A percentile compares a stretch with the other conserved stretches of the same genome.
Conservation (phyloP, 2,797 vertebrate genomes). For the Pagetopsis macropterus region DNA sequence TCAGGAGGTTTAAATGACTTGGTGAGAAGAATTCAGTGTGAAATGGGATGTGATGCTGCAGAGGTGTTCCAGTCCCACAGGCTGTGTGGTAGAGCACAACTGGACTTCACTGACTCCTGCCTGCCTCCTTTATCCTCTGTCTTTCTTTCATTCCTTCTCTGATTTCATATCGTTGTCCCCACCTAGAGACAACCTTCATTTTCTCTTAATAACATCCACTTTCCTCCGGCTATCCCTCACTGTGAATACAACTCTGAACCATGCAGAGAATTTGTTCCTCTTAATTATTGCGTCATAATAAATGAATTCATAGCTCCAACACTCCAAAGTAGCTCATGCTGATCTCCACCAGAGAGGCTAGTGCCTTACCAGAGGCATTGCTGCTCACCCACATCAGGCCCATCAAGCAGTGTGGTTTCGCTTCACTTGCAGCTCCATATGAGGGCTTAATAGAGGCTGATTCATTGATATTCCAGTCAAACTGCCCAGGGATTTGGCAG, state of each 20-base stretch:
- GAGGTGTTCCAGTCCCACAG: conserved; percentile 64
- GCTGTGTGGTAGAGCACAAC: conserved; percentile 53
- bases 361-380: conserved; percentile 64
- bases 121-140: conserved; percentile 5
- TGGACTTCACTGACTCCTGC: conserved; percentile 51
- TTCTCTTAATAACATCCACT: conserved; percentile 42
- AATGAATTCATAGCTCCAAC: conserved; percentile 57
- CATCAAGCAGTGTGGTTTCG: conserved; percentile 57
- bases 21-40: conserved; percentile 64
- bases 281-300: conserved; percentile 69
- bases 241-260: conserved; percentile 47
- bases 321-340: conserved; percentile 62
- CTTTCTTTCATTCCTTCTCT: conserved; percentile 23
- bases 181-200: conserved; percentile 26
- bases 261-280: conserved; percentile 60
- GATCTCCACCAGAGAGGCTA: conserved; percentile 59
- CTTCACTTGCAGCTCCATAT: conserved; percentile 59
- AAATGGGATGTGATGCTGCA: conserved; percentile 70
- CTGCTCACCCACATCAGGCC: conserved; percentile 64
- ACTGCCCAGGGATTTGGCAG: conserved; percentile 55
- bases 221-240: conserved; percentile 48
- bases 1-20: conserved; percentile 50
- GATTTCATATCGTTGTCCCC: conserved; percentile 13
- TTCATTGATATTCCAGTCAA: conserved; percentile 70
- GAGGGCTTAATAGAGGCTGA: conserved; percentile 67